Base-by-base conservation (phyloP, 1,140 invertebrate species). In the Cheumatopsyche charites region DNA sequence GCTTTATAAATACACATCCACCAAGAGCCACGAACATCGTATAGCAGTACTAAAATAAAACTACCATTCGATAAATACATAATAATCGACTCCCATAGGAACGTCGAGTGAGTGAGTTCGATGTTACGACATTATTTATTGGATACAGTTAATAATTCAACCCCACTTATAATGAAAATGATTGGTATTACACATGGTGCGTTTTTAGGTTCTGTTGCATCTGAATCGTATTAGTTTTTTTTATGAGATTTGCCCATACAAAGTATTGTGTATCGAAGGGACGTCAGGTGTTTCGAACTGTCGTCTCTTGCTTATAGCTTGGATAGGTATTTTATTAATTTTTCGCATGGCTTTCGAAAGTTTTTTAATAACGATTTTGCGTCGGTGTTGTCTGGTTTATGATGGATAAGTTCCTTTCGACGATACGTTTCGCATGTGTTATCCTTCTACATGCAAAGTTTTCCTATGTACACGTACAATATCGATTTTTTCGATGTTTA, bases 111-210 rank as follows among this genome's bases (percentile, higher is more conserved):
- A 36, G 9, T 9, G 29, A 4, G 29, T 9, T 36, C 29, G 12
- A 6, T 12, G 55, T 23, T 58, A 17, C 55, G 23, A 3, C 55
- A 58, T 58, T 66, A 66, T 55, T 75, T 75, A 75, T 75, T 65
- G 58, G 70, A 70, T 70, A 63, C 70, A 52, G 73, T 75, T 73
- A 75, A 75, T 75, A 73, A 75, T 75, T 75, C 71, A 73, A 73
- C 74, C 74, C 74, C 71, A 75, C 73, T 71, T n/a, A n/a, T 75
- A 68, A 68, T 75, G 73, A 75, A 75, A 75, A 75, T 75, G 73
- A 75, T 75, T 75, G 71, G 70, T 73, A 75, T n/a, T 75, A 71
- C 71, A 73, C 49, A 73, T 73, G 71, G 74, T 65, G 66, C 49
- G 17, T 61, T 47, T 9, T 3, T 66, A 13, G 70, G 62, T 66